Base-by-base conservation (phyloP, 1,140 invertebrate species). In the Drosophila pallidifrons region DNA sequence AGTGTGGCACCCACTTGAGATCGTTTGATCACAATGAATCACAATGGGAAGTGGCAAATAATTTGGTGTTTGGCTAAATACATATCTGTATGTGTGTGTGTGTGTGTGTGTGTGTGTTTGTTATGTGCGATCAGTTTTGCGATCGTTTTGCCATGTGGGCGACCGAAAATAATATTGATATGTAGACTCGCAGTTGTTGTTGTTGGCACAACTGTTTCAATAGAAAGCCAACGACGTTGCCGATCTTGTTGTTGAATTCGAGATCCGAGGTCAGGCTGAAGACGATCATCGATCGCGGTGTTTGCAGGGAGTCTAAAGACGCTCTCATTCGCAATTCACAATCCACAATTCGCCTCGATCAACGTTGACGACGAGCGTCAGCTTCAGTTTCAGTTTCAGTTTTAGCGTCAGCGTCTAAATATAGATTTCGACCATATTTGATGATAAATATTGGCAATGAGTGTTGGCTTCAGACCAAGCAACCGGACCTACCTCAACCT, bases 351-450 rank as follows among this genome's bases (percentile, higher is more conserved):
- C 15, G 1, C 15, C 43, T 60, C 66, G 38, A 54, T 59, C 58
- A 41, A 16, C 55, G 38, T 64, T 63, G 63, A 58, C 28, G 57
- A 46, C 25, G 51, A 74, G 35, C 35, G 10, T 38, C 35, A 38
- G 35, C 35, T 32, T 32, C 30, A 32, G 30, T 6, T 32, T 32
- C 30, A 32, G 30, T 32, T 32, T 32, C 35, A 38, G 35, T 10
- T 7, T 38, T 10, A 38, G 61, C 82, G 85, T 88, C 85, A 88
- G 77, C 80, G 66, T 77, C 83, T 88, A 88, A 89, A 88, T 89
- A 88, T 88, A 88, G 83, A 88, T 83, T 80, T 83, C 77, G 83
- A 83, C 83, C 83, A 80, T 89, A 89, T 88, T 88, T 83, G 85
- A 69, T 83, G 85, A 70, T 87, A 81, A 89, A 88, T 89, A 89